Percentiles rank a stretch among this genome's conserved stretches.
Evolutionary conservation across 2,113 vertebrate species (phyloP).

Genomic region (Pagrus major): DNA sequence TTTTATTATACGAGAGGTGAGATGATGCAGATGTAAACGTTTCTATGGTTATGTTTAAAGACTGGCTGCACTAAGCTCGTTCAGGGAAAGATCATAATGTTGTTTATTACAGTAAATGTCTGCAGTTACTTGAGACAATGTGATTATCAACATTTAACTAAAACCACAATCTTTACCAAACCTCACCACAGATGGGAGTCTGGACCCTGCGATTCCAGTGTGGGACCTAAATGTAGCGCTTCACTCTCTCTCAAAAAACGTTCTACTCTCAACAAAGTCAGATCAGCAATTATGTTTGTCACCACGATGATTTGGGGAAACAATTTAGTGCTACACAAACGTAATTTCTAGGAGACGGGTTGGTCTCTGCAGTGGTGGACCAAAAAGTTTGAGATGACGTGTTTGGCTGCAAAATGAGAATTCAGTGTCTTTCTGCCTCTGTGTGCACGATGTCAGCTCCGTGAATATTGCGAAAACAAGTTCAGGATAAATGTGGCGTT

Average conservation of each 20-base stretch:
- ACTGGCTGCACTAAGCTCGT: background rate
- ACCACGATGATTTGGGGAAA: background rate
- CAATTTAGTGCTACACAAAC: background rate
- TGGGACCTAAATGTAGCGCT: background rate
- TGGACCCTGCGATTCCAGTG: background rate
- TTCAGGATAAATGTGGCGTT: background rate
- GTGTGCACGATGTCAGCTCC: background rate
- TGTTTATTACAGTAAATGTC: background rate
- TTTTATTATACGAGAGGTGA: accelerated
- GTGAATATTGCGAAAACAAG: background rate
- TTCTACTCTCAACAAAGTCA: background rate
- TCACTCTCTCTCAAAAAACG: background rate
- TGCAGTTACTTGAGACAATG: background rate
- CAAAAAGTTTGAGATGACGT: background rate
- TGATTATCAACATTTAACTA: background rate
- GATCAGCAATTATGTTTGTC: background rate
- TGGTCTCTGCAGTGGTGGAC: background rate
- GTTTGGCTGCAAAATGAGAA: background rate
- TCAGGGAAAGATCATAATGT: background rate
- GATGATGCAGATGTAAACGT: background rate
- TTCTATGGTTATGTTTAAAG: background rate
- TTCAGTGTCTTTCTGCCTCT: too few relatives aligned
- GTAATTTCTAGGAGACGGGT: background rate
- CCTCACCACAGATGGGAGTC: background rate
- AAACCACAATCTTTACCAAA: background rate